These are phyloP conservation scores for Nymphalis io DNA, from an alignment of 1,140 invertebrate genomes.

Conservation along the genomic window DNA sequence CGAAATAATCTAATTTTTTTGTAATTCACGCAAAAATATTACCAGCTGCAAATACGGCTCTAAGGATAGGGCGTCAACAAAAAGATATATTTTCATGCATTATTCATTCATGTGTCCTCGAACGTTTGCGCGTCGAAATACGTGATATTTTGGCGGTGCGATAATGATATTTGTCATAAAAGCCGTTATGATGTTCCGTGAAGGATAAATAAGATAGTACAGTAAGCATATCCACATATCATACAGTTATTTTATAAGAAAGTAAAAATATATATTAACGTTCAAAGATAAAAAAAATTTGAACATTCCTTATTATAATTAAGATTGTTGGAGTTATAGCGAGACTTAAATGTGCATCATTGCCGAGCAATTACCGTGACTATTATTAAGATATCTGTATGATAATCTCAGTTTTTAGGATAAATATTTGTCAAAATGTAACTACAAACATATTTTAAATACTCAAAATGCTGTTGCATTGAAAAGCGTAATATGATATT, in stretches of 20 bases:
- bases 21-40: slow-evolving; percentile 64
- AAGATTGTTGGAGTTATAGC: too few relatives aligned
- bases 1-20: slow-evolving; percentile 37
- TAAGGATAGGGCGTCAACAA: slow-evolving; percentile 61
- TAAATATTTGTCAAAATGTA: too few relatives aligned
- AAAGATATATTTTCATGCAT: slow-evolving; percentile 79
- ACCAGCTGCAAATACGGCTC: slow-evolving; percentile 65
- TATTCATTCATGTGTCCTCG: slow-evolving; percentile 76
- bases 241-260: neutral
- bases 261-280: neutral
- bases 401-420: too few relatives aligned
- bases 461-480: too few relatives aligned
- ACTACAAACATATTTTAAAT: too few relatives aligned
- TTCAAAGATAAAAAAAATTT: neutral
- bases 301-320: too few relatives aligned
- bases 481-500: slow-evolving; percentile 6
- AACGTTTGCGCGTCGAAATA: slow-evolving; percentile 69
- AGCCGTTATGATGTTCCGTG: slow-evolving; percentile 45
- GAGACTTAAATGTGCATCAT: too few relatives aligned
- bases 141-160: slow-evolving; percentile 68
- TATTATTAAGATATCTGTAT: too few relatives aligned
- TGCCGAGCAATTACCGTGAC: too few relatives aligned
- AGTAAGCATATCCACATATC: neutral
- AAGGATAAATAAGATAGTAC: slow-evolving; percentile 12
- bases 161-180: slow-evolving; percentile 76